These are phyloP conservation scores for Cheilosia variabilis DNA, from an alignment of 2,888 invertebrate genomes.

Conservation along the genomic window DNA sequence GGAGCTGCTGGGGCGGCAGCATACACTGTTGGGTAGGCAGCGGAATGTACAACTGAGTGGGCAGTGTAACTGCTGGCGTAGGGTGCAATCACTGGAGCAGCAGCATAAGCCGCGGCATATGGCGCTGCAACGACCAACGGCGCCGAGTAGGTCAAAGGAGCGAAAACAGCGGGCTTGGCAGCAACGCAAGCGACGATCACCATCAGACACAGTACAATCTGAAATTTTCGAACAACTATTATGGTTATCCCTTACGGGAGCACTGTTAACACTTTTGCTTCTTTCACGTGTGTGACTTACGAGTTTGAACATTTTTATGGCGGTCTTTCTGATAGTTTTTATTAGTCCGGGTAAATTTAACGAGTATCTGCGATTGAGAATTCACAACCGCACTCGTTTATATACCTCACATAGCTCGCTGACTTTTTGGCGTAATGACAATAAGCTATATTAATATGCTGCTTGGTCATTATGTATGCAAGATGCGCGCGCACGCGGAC, in stretches of 20 bases:
- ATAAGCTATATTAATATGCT: constrained; percentile 50
- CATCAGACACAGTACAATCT: constrained; percentile 74
- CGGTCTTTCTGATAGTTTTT: constrained; percentile 30
- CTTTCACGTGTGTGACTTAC: constrained; percentile 78
- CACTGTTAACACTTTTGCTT: constrained; percentile 27
- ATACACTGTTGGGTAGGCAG: constrained; percentile 77
- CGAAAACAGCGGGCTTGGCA: constrained; percentile 81
- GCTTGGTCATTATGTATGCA: constrained; percentile 65
- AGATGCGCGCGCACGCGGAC: constrained; percentile 46
- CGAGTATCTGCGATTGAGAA: constrained; percentile 65
- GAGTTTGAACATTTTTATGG: constrained; percentile 80
- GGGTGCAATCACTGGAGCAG: constrained; percentile 84
- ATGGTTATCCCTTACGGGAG: constrained; percentile 39
- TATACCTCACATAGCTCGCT: constrained; percentile 65
- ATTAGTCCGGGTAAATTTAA: constrained; percentile 33
- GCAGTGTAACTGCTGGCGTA: constrained; percentile 78
- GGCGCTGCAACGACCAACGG: constrained; percentile 78
- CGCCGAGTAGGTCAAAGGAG: constrained; percentile 81
- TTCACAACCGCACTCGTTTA: constrained; percentile 65
- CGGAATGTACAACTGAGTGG: constrained; percentile 74
- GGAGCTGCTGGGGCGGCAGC: constrained; percentile 77
- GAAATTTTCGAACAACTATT: constrained; percentile 77
- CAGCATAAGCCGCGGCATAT: constrained; percentile 74
- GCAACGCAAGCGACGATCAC: constrained; percentile 77
- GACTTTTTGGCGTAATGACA: constrained; percentile 69